phyloP scores from a whole-genome alignment of 2,113 vertebrate species.

The Gulo gulo region DNA sequence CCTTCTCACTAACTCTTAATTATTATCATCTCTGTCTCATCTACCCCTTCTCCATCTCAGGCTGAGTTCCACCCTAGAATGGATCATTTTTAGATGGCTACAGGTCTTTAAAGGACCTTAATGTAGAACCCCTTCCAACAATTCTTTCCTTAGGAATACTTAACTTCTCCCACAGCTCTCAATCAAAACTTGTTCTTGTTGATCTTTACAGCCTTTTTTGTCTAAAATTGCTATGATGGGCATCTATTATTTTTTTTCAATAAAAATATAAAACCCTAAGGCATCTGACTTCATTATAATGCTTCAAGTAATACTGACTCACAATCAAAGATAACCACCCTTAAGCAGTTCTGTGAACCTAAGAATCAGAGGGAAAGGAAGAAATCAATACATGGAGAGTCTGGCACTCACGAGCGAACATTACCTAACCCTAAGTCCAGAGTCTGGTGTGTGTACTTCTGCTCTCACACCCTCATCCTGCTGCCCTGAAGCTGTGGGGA shows the following conservation, averaged over 20 bases:
- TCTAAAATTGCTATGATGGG: background rate
- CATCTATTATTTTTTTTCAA: background rate
- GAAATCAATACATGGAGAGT: background rate
- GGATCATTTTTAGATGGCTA: background rate
- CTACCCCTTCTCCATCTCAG: background rate
- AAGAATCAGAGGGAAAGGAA: background rate
- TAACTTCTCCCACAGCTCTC: background rate
- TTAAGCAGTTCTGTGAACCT: background rate
- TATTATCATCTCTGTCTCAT: background rate
- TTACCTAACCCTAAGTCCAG: background rate
- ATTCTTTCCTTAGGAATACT: background rate
- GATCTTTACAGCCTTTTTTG: background rate
- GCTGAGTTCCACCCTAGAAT: background rate
- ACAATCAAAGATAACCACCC: background rate
- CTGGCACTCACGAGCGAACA: background rate
- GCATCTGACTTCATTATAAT: background rate
- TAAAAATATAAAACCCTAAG: conserved; percentile 20
- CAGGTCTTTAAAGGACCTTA: background rate
- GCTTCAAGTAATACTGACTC: background rate
- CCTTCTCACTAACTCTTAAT: conserved; percentile 1
- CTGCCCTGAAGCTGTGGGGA: background rate
- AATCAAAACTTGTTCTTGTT: background rate
- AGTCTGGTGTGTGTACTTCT: background rate
- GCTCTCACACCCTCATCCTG: background rate
- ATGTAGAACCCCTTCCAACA: background rate